These are phyloP conservation scores for Archivesica marissinica DNA, from an alignment of 1,140 invertebrate genomes.

Conservation along the genomic window DNA sequence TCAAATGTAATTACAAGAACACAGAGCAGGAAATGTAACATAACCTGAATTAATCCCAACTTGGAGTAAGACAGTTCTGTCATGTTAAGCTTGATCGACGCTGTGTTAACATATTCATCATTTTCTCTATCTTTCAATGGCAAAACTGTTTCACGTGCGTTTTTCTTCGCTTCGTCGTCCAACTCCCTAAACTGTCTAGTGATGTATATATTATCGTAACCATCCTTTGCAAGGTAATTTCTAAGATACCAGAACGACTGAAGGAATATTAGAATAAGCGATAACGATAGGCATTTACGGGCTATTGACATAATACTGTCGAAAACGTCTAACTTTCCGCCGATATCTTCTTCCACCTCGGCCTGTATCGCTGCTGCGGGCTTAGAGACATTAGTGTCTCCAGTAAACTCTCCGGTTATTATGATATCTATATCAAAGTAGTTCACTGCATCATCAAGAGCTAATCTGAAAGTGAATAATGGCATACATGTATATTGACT, in stretches of 20 bases:
- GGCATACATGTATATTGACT: background rate
- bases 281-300: constrained; percentile 30
- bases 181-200: constrained; percentile 44
- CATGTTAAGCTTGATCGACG: constrained; percentile 9
- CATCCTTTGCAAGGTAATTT: constrained; percentile 58
- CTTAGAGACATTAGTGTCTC: background rate
- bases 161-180: constrained; percentile 24
- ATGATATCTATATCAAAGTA: constrained; percentile 42
- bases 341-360: constrained; percentile 39
- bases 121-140: constrained; percentile 60
- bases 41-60: constrained; percentile 59
- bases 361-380: constrained; percentile 4
- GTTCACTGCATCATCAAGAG: constrained; percentile 12
- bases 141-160: constrained; percentile 19
- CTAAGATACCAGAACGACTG: constrained; percentile 55
- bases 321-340: constrained; percentile 5
- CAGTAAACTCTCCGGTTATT: background rate
- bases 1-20: constrained; percentile 54
- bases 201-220: constrained; percentile 63
- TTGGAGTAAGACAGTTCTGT: constrained; percentile 37
- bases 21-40: constrained; percentile 51
- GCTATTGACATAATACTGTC: background rate
- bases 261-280: constrained; percentile 42
- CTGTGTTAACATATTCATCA: constrained; percentile 45
- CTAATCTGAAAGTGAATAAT: constrained; percentile 18